phyloP scores from a whole-genome alignment of 2,888 invertebrate genomes.

The Poecilobothrus nobilitatus region DNA sequence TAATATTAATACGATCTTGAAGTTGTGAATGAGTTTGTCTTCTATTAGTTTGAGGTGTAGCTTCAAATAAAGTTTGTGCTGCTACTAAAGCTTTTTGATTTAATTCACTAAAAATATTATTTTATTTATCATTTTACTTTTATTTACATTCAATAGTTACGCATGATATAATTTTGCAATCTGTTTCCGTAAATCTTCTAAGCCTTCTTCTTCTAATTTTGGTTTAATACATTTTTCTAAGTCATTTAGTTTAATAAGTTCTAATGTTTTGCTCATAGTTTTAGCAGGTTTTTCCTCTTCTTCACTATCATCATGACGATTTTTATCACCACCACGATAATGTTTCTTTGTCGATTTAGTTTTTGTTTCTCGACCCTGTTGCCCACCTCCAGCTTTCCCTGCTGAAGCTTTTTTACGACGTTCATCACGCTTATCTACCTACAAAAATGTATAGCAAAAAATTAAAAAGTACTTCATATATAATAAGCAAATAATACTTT shows the following conservation, averaged over 20 bases:
- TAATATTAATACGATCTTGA: slow-evolving; percentile 72
- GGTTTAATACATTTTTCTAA: slow-evolving; percentile 55
- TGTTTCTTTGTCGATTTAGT: slow-evolving; percentile 88
- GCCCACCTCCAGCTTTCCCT: slow-evolving; percentile 85
- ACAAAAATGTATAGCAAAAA: slow-evolving; percentile 26
- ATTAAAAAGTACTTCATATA: neutral
- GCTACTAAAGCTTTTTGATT: slow-evolving; percentile 58
- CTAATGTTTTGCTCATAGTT: slow-evolving; percentile 41
- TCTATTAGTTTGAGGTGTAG: slow-evolving; percentile 61
- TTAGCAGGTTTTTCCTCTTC: slow-evolving; percentile 44
- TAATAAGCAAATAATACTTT: slow-evolving; percentile 23
- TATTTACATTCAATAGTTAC: slow-evolving; percentile 36
- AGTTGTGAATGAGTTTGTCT: slow-evolving; percentile 72
- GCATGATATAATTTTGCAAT: slow-evolving; percentile 63
- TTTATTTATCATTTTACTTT: neutral
- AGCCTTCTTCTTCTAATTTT: slow-evolving; percentile 61
- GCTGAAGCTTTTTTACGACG: slow-evolving; percentile 76
- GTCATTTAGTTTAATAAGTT: slow-evolving; percentile 59
- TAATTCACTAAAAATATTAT: slow-evolving; percentile 44
- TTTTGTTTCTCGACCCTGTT: slow-evolving; percentile 90
- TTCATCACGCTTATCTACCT: slow-evolving; percentile 74
- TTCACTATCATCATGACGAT: slow-evolving; percentile 63
- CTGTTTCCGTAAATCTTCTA: slow-evolving; percentile 60
- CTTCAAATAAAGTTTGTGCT: slow-evolving; percentile 67
- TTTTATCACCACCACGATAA: slow-evolving; percentile 50